Conservation (phyloP, 2,888 invertebrate species). For the Hetaerina titia region DNA sequence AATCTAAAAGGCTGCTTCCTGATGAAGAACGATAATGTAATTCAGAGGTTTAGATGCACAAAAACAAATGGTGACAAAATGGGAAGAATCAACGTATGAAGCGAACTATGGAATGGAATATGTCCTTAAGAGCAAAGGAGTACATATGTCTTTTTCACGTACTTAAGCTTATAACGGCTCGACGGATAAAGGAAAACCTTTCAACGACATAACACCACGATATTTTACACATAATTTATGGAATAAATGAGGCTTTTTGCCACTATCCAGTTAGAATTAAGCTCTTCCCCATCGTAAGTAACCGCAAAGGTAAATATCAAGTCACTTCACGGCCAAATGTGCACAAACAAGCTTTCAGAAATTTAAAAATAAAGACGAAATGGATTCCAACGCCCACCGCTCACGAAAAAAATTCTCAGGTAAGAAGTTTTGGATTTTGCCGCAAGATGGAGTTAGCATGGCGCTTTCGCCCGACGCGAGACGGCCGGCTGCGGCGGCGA, state of each 20-base stretch:
- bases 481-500: neutral
- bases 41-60: no score
- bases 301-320: no score
- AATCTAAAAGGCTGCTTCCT: no score
- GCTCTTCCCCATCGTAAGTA: neutral
- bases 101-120: no score
- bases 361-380: neutral
- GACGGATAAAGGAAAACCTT: no score
- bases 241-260: neutral
- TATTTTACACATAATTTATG: neutral
- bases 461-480: neutral
- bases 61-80: no score
- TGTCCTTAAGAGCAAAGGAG: no score
- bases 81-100: no score
- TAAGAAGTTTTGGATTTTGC: slow-evolving; percentile 23
- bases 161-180: no score
- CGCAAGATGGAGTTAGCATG: slow-evolving; percentile 53
- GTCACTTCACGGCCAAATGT: neutral
- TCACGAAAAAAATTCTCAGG: slow-evolving; percentile 32
- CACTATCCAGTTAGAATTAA: neutral
- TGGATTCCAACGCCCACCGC: neutral
- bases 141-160: no score
- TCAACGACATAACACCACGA: neutral
- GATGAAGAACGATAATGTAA: no score
- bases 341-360: neutral